phyloP scores from a whole-genome alignment of 2,888 invertebrate genomes.

The Drosophila stalkeri region DNA sequence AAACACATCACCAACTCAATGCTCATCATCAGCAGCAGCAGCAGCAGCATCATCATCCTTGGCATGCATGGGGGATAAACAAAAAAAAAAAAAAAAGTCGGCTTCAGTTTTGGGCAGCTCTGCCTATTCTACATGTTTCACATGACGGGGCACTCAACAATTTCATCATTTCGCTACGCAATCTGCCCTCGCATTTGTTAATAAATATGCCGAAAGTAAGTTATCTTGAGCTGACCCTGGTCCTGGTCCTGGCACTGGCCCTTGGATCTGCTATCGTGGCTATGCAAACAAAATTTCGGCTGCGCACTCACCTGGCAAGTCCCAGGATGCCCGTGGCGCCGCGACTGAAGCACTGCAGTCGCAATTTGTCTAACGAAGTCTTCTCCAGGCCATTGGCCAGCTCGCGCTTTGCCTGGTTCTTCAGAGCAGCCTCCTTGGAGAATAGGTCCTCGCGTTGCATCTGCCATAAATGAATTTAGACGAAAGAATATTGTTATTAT shows the following conservation, averaged over 20 bases:
- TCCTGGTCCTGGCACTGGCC: not conserved
- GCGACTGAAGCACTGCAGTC: conserved; percentile 92
- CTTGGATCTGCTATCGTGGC: not conserved
- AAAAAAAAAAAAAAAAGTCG: conserved; percentile 9
- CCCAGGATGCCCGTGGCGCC: conserved; percentile 96
- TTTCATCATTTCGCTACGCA: conserved; percentile 60
- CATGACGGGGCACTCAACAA: conserved; percentile 50
- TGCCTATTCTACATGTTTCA: conserved; percentile 19
- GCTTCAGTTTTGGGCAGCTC: conserved; percentile 22
- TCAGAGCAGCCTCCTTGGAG: conserved; percentile 91
- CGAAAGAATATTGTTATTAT: too few species aligned
- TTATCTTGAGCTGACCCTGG: not conserved
- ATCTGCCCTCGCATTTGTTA: conserved; percentile 32
- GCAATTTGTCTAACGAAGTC: conserved; percentile 93
- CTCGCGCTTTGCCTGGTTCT: conserved; percentile 90
- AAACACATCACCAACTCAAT: conserved; percentile 31
- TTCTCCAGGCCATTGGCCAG: conserved; percentile 87
- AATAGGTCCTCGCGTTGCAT: conserved; percentile 77
- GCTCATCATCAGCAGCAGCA: conserved; percentile 6
- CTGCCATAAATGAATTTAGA: conserved; percentile 22
- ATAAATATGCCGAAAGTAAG: conserved; percentile 39
- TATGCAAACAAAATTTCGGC: conserved; percentile 30
- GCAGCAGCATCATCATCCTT: conserved; percentile 37
- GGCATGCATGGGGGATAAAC: conserved; percentile 16
- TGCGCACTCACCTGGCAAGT: conserved; percentile 90